Evolutionary conservation across 2,113 vertebrate species (phyloP), one percentile per base, ranked within the genome.

Genomic region (Nasalis larvatus): DNA sequence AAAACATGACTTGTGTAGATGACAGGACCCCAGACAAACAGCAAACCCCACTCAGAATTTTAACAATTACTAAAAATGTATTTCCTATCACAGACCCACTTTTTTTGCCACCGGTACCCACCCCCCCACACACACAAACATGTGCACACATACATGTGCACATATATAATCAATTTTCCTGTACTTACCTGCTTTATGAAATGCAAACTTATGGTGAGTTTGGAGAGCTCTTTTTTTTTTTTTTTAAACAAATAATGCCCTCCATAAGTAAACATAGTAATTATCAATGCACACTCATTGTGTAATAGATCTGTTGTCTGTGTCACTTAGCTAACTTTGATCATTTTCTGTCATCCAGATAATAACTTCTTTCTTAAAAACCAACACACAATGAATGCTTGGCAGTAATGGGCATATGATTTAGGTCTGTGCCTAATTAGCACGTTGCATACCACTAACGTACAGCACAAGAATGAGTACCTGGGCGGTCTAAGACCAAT

Each of bases 111-210:
- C 52, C 35, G 56, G 27, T 63, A 35, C 27, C 6, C 42, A 1
- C 42, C 12, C 12, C 18, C 42, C 4, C 32, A 37, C 16, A 80
- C 23, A 40, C 7, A 42, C 3, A 42, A 7, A n/a, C 1, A 32
- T 27, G 1, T 7, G 7, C 2, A 49, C 1, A 58, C 4, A 18
- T 6, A 73, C 1, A 37, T 9, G 49, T 1, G 60, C 9, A 13
- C 5, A 66, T 12, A 45, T 37, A 40, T 1, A 83, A 69, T 69
- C 54, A 82, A 3, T 56, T 95, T 6, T 71, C 6, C 21, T 87
- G 6, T 23, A 35, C 8, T 85, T 87, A 60, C 30, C 11, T 80
- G 9, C 3, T 18, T 92, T 66, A 60, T 35, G 0, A 83, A 90
- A 85, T 89, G 1, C 6, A 25, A 35, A 3, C 66, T 66, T 74